phyloP scores from a whole-genome alignment of 1,140 invertebrate species.

The Trichonephila clavipes region DNA sequence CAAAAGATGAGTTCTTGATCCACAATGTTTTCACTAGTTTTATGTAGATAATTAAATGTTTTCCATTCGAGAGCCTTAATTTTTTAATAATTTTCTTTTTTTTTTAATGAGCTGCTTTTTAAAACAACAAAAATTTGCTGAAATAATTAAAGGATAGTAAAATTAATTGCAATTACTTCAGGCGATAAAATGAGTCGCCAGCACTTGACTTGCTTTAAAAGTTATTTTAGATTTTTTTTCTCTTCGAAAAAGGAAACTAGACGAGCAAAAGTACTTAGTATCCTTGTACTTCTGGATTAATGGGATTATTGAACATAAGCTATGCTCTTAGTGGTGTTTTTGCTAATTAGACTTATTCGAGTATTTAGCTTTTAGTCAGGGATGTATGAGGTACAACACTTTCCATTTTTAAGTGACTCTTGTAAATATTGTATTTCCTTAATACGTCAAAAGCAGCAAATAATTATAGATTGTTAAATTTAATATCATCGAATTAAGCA shows the following conservation, averaged over 20 bases:
- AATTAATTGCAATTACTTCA: slow-evolving; percentile 14
- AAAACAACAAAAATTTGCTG: neutral
- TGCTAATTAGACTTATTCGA: neutral
- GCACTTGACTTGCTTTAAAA: neutral
- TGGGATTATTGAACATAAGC: neutral
- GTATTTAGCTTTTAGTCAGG: neutral
- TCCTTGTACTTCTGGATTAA: neutral
- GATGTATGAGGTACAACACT: neutral
- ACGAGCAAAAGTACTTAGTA: neutral
- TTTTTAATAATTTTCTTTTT: neutral
- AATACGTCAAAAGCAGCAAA: neutral
- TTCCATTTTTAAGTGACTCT: neutral
- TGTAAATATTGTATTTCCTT: neutral
- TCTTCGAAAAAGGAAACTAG: neutral
- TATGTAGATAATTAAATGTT: neutral
- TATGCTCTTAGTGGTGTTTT: neutral
- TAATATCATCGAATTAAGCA: neutral
- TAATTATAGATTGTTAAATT: neutral
- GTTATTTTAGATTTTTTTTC: neutral
- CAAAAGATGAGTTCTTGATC: too few relatives aligned
- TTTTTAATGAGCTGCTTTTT: neutral
- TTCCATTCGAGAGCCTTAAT: neutral
- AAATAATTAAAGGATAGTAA: slow-evolving; percentile 22
- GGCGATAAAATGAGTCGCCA: neutral
- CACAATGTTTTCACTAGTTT: neutral